Conservation (phyloP, 2,888 invertebrate species). For the Diarsia brunnea region DNA sequence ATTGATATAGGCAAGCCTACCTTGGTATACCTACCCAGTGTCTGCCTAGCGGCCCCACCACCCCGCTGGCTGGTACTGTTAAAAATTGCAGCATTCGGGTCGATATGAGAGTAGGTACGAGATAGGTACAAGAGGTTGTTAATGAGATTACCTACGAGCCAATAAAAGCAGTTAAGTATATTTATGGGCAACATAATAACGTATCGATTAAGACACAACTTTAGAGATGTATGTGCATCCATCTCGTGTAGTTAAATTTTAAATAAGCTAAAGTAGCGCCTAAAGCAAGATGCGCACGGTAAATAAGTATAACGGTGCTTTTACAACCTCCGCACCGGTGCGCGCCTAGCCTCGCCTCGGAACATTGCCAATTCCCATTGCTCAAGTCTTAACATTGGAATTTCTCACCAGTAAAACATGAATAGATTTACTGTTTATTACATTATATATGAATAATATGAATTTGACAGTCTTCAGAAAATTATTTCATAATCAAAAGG, state of each 20-base stretch:
- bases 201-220: constrained; percentile 17
- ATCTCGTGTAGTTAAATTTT: constrained; percentile 70
- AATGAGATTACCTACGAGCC: not conserved
- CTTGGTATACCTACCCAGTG: not conserved
- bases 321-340: constrained; percentile 86
- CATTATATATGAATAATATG: constrained; percentile 70
- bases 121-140: constrained; percentile 1
- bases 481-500: constrained; percentile 64
- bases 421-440: constrained; percentile 84
- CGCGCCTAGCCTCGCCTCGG: constrained; percentile 83
- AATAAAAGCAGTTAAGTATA: not conserved
- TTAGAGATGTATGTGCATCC: constrained; percentile 50
- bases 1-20: not conserved
- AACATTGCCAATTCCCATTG: constrained; percentile 90
- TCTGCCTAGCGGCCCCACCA: not conserved
- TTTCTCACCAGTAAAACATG: constrained; percentile 87
- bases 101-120: not conserved
- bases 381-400: constrained; percentile 87
- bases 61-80: not conserved
- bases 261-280: constrained; percentile 84
- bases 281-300: constrained; percentile 88
- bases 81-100: not conserved
- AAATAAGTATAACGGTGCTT: constrained; percentile 89
- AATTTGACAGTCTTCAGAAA: constrained; percentile 55
- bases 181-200: constrained; percentile 1